Evolutionary conservation across 35 echinoderm and acorn worm genomes (phyloP).

Genomic region (Heliocidaris erythrogramma): DNA sequence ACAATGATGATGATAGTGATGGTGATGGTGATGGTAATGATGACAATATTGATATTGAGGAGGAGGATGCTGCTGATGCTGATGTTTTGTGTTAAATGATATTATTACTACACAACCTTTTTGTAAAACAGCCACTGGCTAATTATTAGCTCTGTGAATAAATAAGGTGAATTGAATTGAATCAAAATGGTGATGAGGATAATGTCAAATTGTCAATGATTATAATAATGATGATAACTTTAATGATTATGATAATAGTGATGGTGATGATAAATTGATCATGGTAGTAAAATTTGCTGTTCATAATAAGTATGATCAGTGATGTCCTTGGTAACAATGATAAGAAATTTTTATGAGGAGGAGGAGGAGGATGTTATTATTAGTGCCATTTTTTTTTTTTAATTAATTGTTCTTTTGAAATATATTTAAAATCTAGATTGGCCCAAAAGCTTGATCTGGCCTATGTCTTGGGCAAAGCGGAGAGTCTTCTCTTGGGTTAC

Average conservation of each 20-base stretch:
- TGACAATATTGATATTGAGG: too few species aligned
- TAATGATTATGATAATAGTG: neutral
- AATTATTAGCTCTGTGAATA: too few species aligned
- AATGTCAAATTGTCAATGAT: too few species aligned
- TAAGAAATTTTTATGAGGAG: neutral
- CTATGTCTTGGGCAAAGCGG: constrained; percentile 67
- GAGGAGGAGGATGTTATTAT: neutral
- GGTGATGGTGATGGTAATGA: neutral
- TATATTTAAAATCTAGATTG: constrained; percentile 49
- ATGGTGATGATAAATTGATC: neutral
- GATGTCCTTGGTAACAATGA: neutral
- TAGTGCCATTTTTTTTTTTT: neutral
- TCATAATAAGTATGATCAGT: neutral
- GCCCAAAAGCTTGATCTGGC: constrained; percentile 69
- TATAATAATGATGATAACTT: neutral
- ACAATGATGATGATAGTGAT: neutral
- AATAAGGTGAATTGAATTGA: too few species aligned
- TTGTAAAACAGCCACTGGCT: too few species aligned
- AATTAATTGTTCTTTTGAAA: constrained; percentile 12
- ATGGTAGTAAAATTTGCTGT: neutral
- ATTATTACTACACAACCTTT: too few species aligned
- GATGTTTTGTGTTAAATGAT: too few species aligned
- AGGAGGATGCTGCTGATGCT: too few species aligned
- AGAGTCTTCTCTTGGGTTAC: constrained; percentile 72
- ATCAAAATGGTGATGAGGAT: too few species aligned